These are phyloP conservation scores for Nasonia vitripennis DNA, from an alignment of 1,140 invertebrate genomes.

Conservation along the genomic window DNA sequence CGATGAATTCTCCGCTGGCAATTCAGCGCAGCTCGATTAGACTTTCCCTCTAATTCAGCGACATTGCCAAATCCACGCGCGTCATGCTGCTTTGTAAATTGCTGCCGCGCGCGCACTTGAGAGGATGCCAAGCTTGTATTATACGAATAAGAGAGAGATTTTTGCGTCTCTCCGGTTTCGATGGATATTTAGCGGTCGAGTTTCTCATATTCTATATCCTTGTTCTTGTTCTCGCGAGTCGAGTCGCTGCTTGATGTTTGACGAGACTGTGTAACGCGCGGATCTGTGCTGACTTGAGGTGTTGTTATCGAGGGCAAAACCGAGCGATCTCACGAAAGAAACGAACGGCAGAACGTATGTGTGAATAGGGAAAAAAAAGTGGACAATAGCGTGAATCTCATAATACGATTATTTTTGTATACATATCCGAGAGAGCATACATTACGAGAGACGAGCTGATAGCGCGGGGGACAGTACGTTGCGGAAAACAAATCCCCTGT, in stretches of 20 bases:
- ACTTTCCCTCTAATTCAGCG: too few species aligned
- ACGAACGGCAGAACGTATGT: background rate
- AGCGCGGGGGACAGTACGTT: background rate
- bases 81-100: constrained; percentile 40
- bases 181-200: background rate
- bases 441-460: too few species aligned
- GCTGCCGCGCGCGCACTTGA: background rate
- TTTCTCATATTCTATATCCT: background rate
- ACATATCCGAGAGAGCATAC: background rate
- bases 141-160: too few species aligned
- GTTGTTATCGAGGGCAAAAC: background rate
- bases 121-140: too few species aligned
- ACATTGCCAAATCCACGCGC: too few species aligned
- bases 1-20: too few species aligned
- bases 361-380: background rate
- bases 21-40: too few species aligned
- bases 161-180: too few species aligned
- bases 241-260: background rate
- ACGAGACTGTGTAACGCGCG: background rate
- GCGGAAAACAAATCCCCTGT: background rate
- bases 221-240: background rate
- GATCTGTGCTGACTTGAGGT: too few species aligned
- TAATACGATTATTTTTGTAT: constrained; percentile 36
- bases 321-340: constrained; percentile 5
- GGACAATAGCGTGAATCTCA: constrained; percentile 32